Conservation (phyloP, 2,113 vertebrate genomes). For the Festucalex cinctus region DNA sequence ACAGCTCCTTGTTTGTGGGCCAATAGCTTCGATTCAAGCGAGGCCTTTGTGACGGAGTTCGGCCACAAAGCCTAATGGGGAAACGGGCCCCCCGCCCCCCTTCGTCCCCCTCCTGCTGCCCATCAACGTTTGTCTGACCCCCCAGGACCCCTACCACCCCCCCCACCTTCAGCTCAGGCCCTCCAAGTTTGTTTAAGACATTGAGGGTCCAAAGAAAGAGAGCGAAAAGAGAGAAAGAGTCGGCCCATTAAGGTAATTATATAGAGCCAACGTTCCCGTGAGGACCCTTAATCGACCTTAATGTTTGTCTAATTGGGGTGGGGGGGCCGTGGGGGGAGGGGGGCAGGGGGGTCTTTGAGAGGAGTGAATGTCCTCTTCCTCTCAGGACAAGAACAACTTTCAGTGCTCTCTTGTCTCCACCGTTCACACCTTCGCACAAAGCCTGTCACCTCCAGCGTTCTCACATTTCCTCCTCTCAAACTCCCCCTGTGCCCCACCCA, state of each 20-base stretch:
- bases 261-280: conserved; percentile 99
- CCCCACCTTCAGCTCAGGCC: conserved; percentile 85
- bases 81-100: conserved; percentile 25
- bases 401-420: conserved; percentile 43
- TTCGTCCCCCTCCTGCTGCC: conserved; percentile 18
- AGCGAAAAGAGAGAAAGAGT: conserved; percentile 88
- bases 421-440: conserved; percentile 70
- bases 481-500: background rate
- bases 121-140: conserved; percentile 23
- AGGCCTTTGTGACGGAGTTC: conserved; percentile 91
- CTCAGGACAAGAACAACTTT: conserved; percentile 57
- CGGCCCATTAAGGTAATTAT: conserved; percentile 99
- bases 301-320: conserved; percentile 99
- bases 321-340: background rate
- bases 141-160: background rate
- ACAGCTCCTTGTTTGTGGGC: conserved; percentile 98
- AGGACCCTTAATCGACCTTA: conserved; percentile 99
- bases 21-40: conserved; percentile 98
- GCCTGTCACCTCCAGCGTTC: conserved; percentile 63
- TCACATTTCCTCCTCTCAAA: conserved; percentile 55
- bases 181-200: conserved; percentile 70
- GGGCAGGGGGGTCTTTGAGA: conserved; percentile 18
- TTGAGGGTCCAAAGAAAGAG: conserved; percentile 61
- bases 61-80: conserved; percentile 86
- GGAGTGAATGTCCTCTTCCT: conserved; percentile 51